Evolutionary conservation across 2,797 vertebrate species (phyloP), one percentile per base, ranked within the genome.

Genomic region (Anguilla pacifica): DNA sequence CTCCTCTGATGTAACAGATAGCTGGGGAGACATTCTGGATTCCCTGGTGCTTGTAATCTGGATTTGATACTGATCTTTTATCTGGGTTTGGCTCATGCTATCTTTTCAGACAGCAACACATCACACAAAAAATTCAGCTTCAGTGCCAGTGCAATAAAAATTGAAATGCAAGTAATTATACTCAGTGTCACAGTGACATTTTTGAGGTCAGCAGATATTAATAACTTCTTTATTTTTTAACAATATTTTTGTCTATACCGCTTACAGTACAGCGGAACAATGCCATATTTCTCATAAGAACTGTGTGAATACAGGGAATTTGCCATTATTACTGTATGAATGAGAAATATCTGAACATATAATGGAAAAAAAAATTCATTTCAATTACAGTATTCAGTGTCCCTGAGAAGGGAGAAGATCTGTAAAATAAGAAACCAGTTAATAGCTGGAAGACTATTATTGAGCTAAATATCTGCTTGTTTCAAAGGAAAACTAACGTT

Each of bases 131-230:
- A 81, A 46, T 81, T 81, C 77, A 46, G 43, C 77, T 25, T 81
- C 74, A 81, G 15, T 46, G 35, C 39, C 39, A 81, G 15, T 11
- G 28, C 70, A 74, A 35, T 28, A 74, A 39, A 74, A 28, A 35
- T 39, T 13, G 72, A 77, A 17, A 46, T 22, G 11, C 39, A 46
- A 79, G 74, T 46, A 79, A 79, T 15, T 17, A 79, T 7, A 35
- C 11, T 74, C 70, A 35, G 3, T 31, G 17, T 79, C 10, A 35
- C 15, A 25, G 57, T 59, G 11, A 11, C 77, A 81, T 81, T 46
- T 81, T 81, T 81, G 77, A 81, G 77, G 77, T 81, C 77, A 46
- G 39, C 43, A 81, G 17, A 79, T 49, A 46, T 81, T 81, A 46
- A 1, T 22, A 49, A 2, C 17, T 46, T 43, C 39, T 22, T 79